Evolutionary conservation across 2,888 invertebrate species (phyloP).

Genomic region (Eupsilia transversa): DNA sequence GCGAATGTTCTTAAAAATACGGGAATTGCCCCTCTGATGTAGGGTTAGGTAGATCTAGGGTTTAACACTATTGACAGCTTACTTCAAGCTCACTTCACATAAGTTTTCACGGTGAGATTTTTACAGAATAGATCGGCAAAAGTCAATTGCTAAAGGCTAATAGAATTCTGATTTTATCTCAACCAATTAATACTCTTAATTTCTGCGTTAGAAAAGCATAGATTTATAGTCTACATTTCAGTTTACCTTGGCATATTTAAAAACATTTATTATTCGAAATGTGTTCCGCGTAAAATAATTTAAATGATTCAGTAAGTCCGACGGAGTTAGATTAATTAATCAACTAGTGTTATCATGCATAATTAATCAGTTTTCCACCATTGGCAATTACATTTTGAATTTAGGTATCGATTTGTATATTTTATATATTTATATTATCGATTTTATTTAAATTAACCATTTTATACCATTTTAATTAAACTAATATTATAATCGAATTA

Average conservation of each 20-base stretch:
- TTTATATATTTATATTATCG: too few species aligned
- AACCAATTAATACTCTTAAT: constrained; percentile 16
- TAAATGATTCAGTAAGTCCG: constrained; percentile 30
- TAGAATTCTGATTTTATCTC: constrained; percentile 21
- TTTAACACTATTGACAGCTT: too few species aligned
- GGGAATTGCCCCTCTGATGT: too few species aligned
- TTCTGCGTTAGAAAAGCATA: constrained; percentile 16
- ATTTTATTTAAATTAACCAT: too few species aligned
- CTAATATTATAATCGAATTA: too few species aligned
- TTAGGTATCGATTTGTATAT: constrained; percentile 43
- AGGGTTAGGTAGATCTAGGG: too few species aligned
- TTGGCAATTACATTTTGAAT: constrained; percentile 20
- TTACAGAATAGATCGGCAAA: background rate
- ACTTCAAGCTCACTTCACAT: too few species aligned
- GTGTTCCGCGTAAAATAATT: constrained; percentile 40
- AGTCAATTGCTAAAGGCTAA: background rate
- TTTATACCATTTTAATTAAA: background rate
- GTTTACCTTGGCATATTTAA: constrained; percentile 48
- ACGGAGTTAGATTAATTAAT: constrained; percentile 38
- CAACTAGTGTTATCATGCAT: constrained; percentile 41
- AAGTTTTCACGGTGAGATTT: background rate
- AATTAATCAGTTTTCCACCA: constrained; percentile 55
- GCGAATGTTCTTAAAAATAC: too few species aligned
- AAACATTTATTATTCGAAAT: constrained; percentile 33
- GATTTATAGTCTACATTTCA: constrained; percentile 36